phyloP scores from a whole-genome alignment of 2,113 vertebrate species.

The Callocephalon fimbriatum region DNA sequence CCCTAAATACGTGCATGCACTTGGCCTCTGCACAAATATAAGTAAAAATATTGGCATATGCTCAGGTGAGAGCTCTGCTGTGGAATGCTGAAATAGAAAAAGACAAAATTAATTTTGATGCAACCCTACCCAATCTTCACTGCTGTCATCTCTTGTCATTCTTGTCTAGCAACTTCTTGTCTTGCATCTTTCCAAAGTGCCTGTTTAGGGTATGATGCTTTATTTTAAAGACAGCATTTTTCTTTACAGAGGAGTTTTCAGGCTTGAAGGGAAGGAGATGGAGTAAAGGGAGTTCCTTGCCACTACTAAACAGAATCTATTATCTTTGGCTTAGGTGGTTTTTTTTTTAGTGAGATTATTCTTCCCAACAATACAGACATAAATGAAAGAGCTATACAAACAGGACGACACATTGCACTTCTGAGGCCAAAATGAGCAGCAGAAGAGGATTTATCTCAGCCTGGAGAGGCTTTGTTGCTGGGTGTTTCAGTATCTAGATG shows the following conservation, averaged over 20 bases:
- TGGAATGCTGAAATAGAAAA: neutral
- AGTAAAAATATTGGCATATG: neutral
- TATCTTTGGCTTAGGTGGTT: neutral
- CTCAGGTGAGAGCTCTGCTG: neutral
- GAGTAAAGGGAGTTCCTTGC: neutral
- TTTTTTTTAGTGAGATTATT: constrained; percentile 7
- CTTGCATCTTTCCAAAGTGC: neutral
- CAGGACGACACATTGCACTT: neutral
- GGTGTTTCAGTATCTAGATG: neutral
- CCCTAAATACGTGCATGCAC: neutral
- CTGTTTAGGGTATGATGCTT: neutral
- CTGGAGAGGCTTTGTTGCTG: neutral
- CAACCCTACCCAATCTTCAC: neutral
- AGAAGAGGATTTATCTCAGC: neutral
- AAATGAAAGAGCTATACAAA: constrained; percentile 7
- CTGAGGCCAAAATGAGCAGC: constrained; percentile 19
- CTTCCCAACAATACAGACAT: neutral
- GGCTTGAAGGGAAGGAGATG: neutral
- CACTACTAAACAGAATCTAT: neutral
- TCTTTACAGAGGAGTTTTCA: neutral
- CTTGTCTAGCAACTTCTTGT: neutral
- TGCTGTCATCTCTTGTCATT: neutral
- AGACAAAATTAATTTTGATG: neutral
- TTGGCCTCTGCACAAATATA: neutral
- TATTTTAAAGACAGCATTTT: neutral